Conservation (phyloP, 2,113 vertebrate genomes). For the Ellobius talpinus region DNA sequence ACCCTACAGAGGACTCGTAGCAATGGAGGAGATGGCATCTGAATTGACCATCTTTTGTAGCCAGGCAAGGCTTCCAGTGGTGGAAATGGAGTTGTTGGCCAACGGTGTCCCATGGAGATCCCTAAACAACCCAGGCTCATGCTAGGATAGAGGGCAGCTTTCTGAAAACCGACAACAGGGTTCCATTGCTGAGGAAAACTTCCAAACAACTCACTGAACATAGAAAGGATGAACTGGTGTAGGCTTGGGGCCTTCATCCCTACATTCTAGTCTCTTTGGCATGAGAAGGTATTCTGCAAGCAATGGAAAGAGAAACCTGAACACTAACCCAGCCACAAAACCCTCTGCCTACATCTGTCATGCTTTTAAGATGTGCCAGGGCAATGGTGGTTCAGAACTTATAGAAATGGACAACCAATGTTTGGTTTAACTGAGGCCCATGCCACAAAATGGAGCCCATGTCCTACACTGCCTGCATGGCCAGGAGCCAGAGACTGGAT, state of each 20-base stretch:
- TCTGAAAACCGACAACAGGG: neutral
- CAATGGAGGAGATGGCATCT: neutral
- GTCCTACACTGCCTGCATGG: neutral
- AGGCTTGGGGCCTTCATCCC: neutral
- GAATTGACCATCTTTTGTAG: neutral
- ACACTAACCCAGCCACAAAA: neutral
- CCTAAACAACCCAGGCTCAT: neutral
- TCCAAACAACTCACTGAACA: neutral
- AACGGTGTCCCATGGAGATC: neutral
- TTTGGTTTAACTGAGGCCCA: neutral
- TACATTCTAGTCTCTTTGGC: neutral
- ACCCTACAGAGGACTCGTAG: neutral
- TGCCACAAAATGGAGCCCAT: neutral
- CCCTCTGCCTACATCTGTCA: neutral
- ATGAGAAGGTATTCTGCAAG: neutral
- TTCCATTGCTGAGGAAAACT: neutral
- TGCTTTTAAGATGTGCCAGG: neutral
- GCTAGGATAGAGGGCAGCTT: neutral
- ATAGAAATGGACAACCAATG: neutral
- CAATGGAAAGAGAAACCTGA: neutral
- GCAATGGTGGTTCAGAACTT: neutral
- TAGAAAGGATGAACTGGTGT: neutral
- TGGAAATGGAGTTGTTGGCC: neutral
- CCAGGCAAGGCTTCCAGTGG: neutral
- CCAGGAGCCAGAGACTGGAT: neutral